Percentiles rank a stretch among this genome's conserved stretches.
These are phyloP conservation scores for Acleris sparsana DNA, from an alignment of 2,888 invertebrate species.

Conservation along the genomic window DNA sequence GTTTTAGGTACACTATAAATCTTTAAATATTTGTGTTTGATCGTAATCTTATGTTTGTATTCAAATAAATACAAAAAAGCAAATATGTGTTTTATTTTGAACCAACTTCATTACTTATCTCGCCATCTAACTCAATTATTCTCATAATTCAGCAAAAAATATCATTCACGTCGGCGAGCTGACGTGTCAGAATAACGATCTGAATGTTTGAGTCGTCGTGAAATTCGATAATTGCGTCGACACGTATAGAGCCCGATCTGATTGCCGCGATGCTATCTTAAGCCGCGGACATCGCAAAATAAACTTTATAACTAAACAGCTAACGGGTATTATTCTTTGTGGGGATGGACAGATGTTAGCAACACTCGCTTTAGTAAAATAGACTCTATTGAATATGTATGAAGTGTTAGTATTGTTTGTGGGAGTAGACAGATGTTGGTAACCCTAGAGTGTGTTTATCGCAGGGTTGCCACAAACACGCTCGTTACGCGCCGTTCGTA, in stretches of 20 bases:
- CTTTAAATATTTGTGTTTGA: too few relatives aligned
- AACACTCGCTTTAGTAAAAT: too few relatives aligned
- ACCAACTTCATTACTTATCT: too few relatives aligned
- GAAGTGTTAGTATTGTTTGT: not conserved
- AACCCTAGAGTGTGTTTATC: constrained; percentile 13
- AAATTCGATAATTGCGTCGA: constrained; percentile 34
- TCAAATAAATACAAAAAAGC: too few relatives aligned
- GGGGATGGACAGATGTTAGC: constrained; percentile 22
- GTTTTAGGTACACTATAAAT: too few relatives aligned
- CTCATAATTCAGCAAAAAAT: not conserved
- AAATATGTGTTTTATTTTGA: too few relatives aligned
- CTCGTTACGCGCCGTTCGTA: constrained; percentile 9
- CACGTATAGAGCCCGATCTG: constrained; percentile 17
- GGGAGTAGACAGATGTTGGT: constrained; percentile 23
- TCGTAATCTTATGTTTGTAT: too few relatives aligned
- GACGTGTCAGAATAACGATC: constrained; percentile 23
- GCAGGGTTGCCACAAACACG: constrained; percentile 19
- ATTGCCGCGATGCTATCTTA: constrained; percentile 26
- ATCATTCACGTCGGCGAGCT: not conserved
- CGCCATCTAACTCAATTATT: too few relatives aligned
- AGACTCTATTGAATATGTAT: too few relatives aligned
- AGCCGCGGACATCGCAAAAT: not conserved
- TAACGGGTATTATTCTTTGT: not conserved
- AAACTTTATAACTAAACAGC: not conserved
- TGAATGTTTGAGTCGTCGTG: constrained; percentile 25